Evolutionary conservation across 2,888 invertebrate genomes (phyloP).

Genomic region (Cantharis rustica): DNA sequence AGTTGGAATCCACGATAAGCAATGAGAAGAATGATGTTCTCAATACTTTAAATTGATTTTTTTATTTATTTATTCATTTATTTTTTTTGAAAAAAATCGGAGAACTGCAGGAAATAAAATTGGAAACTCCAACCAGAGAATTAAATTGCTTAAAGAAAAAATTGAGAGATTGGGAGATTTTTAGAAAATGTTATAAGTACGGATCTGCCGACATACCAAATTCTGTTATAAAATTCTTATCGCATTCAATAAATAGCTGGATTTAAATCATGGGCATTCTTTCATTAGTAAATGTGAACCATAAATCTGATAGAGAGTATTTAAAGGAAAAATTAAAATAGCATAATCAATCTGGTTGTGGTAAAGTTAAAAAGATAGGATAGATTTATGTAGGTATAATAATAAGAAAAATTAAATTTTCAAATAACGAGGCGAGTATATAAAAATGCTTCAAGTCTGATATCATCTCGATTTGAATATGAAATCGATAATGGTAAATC

Average conservation of each 20-base stretch:
- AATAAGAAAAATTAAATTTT: background rate
- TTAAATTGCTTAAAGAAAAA: no score
- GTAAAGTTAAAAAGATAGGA: background rate
- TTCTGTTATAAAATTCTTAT: background rate
- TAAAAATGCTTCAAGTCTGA: conserved; percentile 21
- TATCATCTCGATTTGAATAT: conserved; percentile 36
- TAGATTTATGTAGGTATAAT: background rate
- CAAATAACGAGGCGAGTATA: background rate
- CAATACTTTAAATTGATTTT: no score
- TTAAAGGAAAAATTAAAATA: background rate
- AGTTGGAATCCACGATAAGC: no score
- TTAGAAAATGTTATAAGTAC: background rate
- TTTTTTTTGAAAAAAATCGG: no score
- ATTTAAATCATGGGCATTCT: background rate
- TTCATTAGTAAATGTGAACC: background rate
- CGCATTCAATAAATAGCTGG: background rate
- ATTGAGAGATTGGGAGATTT: no score
- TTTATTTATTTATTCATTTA: no score
- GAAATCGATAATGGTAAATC: conserved; percentile 39
- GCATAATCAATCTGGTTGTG: background rate
- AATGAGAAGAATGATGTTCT: no score
- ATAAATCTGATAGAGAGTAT: background rate
- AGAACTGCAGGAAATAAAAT: no score
- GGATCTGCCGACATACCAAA: background rate
- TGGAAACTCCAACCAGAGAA: no score